Base-by-base conservation (phyloP, 37 sponge, comb jelly and placozoan genomes). In the Mnemiopsis leidyi region DNA sequence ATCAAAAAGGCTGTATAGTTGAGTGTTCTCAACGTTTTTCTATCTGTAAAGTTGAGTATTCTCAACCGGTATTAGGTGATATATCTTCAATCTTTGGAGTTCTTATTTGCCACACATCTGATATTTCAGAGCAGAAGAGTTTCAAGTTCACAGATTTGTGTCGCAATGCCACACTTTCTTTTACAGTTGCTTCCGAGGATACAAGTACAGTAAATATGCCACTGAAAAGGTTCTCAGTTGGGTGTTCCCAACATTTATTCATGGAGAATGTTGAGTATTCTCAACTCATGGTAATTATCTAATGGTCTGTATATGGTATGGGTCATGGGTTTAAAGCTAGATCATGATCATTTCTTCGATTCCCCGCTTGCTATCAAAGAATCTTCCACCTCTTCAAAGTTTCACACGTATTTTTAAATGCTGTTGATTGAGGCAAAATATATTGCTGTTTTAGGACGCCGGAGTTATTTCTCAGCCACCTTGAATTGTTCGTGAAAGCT, bases 181-280 rank as follows among this genome's bases (percentile, higher is more conserved):
- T 48, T 48, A 48, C 61, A 48, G 61, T 48, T 48, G 61, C 61
- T 48, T 48, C 61, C 61, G 61, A 13, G 13, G 61, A 48, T 48
- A 13, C 61, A 48, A 48, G 13, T 13, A 13, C 61, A 48, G 61
- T 48, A 48, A 48, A 48, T 48, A 48, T 48, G 61, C 61, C 61
- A 48, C 61, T 18, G 79, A 77, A 77, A 77, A 77, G 79, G 79
- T 77, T 0, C 1, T 33, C 2, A 77, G 79, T 77, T 77, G 79
- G 32, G 79, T 18, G 36, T 77, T 16, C 79, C 32, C 79, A 77
- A 77, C 79, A 34, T 69, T 20, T n/a, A 21, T 69, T 69, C 73
- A 21, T 25, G 29, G n/a, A 5, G 21, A 69, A 69, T 28, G 73
- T 69, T 69, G 73, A 69, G 73, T 69, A 28, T 69, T 69, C 73